Percentiles rank a stretch among this genome's conserved stretches.
These are phyloP conservation scores for Tetropium fuscum DNA, from an alignment of 2,888 invertebrate species.

Conservation along the genomic window DNA sequence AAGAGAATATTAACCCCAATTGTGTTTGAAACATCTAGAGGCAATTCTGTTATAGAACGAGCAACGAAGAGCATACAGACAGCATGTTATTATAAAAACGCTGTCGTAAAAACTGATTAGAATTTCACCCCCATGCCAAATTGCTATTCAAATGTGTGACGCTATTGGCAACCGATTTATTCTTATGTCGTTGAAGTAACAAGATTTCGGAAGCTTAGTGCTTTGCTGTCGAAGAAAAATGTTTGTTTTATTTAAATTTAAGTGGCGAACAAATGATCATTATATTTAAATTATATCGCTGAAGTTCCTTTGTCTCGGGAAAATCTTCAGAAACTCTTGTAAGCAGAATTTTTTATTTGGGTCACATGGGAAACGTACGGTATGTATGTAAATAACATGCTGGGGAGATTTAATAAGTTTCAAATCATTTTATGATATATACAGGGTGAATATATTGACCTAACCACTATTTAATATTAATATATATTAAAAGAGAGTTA, in stretches of 20 bases:
- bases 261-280: conserved; percentile 60
- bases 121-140: conserved; percentile 65
- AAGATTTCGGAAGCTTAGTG: conserved; percentile 62
- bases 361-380: conserved; percentile 54
- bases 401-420: too few species aligned
- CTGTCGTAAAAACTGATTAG: conserved; percentile 66
- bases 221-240: conserved; percentile 61
- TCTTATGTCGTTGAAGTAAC: conserved; percentile 64
- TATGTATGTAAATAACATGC: neutral
- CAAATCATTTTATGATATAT: too few species aligned
- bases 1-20: conserved; percentile 28
- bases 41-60: conserved; percentile 29
- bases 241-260: conserved; percentile 66
- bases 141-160: conserved; percentile 67
- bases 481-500: too few species aligned
- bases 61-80: conserved; percentile 44
- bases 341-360: conserved; percentile 39
- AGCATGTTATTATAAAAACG: conserved; percentile 63
- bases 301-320: conserved; percentile 45
- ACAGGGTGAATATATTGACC: too few species aligned
- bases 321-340: conserved; percentile 38
- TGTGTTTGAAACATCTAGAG: conserved; percentile 24
- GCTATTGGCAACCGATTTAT: conserved; percentile 67
- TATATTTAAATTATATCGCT: conserved; percentile 58
- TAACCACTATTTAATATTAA: too few species aligned